These are phyloP conservation scores for Sinonovacula constricta DNA, from an alignment of 1,140 invertebrate genomes.

Conservation along the genomic window DNA sequence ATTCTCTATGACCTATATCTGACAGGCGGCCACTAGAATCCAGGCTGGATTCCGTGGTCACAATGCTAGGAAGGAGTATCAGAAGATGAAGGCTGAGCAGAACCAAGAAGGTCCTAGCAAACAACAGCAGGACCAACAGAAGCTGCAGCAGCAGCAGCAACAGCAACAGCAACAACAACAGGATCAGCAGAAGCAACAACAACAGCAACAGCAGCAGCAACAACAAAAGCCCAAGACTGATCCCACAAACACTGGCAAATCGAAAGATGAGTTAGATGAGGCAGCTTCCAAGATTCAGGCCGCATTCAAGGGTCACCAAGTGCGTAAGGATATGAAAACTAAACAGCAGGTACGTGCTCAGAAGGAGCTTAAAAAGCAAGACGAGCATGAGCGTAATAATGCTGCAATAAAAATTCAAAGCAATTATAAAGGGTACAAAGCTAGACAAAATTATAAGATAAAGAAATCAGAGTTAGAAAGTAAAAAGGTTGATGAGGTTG, in stretches of 20 bases:
- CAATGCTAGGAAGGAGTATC: background rate
- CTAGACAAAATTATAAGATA: constrained; percentile 56
- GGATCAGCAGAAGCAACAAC: background rate
- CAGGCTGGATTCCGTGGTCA: background rate
- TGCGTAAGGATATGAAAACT: constrained; percentile 55
- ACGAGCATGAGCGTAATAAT: too few species aligned
- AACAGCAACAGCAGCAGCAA: background rate
- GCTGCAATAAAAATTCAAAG: constrained; percentile 84
- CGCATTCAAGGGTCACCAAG: constrained; percentile 64
- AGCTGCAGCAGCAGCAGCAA: background rate
- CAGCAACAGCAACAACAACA: constrained; percentile 1
- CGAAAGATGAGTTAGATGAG: constrained; percentile 19
- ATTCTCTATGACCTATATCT: too few species aligned
- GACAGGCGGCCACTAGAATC: background rate
- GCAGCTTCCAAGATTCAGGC: constrained; percentile 84
- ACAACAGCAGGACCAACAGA: background rate
- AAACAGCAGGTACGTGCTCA: constrained; percentile 31
- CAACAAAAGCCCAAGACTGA: too few species aligned
- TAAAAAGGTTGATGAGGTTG: constrained; percentile 28
- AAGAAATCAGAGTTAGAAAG: constrained; percentile 9
- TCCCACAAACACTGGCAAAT: background rate
- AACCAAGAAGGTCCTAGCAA: background rate
- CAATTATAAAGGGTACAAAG: constrained; percentile 63
- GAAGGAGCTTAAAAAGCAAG: background rate
- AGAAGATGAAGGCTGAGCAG: background rate